Evolutionary conservation across 1,140 invertebrate genomes (phyloP).

Genomic region (Papilio glaucus): DNA sequence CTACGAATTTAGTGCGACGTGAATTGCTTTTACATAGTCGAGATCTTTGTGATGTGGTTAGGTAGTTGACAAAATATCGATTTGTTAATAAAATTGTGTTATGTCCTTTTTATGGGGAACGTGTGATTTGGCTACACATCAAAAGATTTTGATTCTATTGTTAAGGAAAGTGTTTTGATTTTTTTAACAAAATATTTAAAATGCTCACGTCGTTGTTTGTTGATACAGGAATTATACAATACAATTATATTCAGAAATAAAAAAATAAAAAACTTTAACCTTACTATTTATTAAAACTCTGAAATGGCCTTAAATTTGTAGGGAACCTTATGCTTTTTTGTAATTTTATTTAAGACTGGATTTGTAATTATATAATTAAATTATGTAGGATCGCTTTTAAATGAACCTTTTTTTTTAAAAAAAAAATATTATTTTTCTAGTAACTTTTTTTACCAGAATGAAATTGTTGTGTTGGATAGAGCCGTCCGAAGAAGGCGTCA

Average conservation of each 20-base stretch:
- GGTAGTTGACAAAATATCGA: neutral
- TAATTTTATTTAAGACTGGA: too few species aligned
- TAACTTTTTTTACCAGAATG: neutral
- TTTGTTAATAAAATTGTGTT: conserved; percentile 27
- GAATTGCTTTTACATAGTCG: conserved; percentile 54
- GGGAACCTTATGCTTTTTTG: too few species aligned
- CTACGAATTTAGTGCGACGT: conserved; percentile 54
- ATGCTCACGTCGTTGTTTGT: neutral
- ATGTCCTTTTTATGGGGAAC: conserved; percentile 27
- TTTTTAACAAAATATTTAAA: conserved; percentile 33
- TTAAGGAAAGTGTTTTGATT: neutral
- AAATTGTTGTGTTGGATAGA: conserved; percentile 60
- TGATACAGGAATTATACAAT: neutral
- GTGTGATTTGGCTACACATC: conserved; percentile 51
- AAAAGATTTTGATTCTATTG: conserved; percentile 42
- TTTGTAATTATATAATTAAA: too few species aligned
- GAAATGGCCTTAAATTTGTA: too few species aligned
- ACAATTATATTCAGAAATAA: neutral
- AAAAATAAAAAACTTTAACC: too few species aligned
- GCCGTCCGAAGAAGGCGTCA: conserved; percentile 67
- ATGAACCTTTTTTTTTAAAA: too few species aligned
- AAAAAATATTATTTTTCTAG: too few species aligned
- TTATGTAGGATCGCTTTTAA: too few species aligned
- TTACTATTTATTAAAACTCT: too few species aligned
- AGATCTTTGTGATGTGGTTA: conserved; percentile 15